Base-by-base conservation (phyloP, 2,888 invertebrate species). In the Bibio marci region DNA sequence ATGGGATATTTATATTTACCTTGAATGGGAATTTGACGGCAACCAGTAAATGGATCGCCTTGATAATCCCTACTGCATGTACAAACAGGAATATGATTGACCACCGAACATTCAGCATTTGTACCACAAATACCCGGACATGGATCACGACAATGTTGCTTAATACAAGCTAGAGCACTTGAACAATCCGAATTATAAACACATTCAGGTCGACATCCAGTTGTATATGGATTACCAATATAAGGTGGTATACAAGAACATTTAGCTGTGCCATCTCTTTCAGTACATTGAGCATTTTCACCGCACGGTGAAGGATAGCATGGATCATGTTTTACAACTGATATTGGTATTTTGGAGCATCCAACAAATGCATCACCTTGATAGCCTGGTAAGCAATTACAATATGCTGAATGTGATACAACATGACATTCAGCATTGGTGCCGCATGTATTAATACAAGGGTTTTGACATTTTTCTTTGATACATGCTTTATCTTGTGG, bases 161-260 rank as follows among this genome's bases (percentile, higher is more conserved):
- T 80, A 34, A 86, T 66, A 55, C 87, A 88, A 28, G 85, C 76
- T 44, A 82, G 62, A 50, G 77, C 69, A 47, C 73, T 75, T 6
- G 80, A 69, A 55, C 88, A 88, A 52, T 87, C 86, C 1, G 81
- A 72, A 56, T 80, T 85, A 46, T 76, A 73, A 11, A 78, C 72
- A 57, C 88, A 88, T 62, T 88, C 88, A 3, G 87, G 87, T 45
- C 80, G 70, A 52, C 88, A 90, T 26, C 86, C 86, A 14, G 80
- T 78, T 13, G 73, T 71, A 53, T 85, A 87, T 4, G 87, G 86
- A 63, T 90, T 83, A 8, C 88, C 88, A 44, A 82, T 75, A 52
- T 86, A 85, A 4, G 86, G 86, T 41, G 86, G 81, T 52, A 88
- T 82, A 52, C 88, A 90, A n/a, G 70, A 69, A 56, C 90, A 90